Base-by-base conservation (phyloP, 2,888 invertebrate genomes). In the Creontiades dilutus region DNA sequence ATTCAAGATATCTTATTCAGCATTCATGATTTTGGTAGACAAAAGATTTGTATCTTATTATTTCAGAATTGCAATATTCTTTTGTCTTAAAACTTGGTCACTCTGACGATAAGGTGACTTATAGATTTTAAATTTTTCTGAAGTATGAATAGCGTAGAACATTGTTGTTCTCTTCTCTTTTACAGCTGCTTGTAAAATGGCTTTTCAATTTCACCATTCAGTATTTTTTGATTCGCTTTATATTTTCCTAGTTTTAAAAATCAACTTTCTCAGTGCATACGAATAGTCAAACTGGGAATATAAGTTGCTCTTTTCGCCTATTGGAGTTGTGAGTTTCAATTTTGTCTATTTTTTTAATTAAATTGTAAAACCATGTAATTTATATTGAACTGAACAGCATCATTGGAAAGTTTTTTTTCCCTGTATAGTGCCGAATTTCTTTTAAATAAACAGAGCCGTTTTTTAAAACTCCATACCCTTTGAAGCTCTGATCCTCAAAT, bases 321-420 rank as follows among this genome's bases (percentile, higher is more conserved):
- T 68, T 23, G 5, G 19, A 12, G 27, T 68, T 23, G 19, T 19
- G 0, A 23, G 9, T 23, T 68, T 12, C 19, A 7, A 68, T 68
- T 68, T 68, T 27, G 23, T 23, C 11, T 23, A 68, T 11, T 23
- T 4, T 68, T 3, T 37, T n/a, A n/a, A n/a, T n/a, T n/a, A n/a
- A n/a, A n/a, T n/a, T 37, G 37, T 37, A 37, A 37, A 19, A 68
- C 5, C n/a, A 57, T 57, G n/a, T 5, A 57, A 57, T 76, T 2
- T 23, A 76, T 76, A 27, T 23, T 37, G 19, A 5, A 23, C 16
- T 19, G 27, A 76, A 76, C 27, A 78, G 47, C 78, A 78, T 78
- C 78, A 78, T 78, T 78, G 47, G 37, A 78, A 47, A 47, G 78
- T 78, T 47, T 47, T 11, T 37, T 37, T 37, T 37, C 7, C 37